Percentiles rank a stretch among this genome's conserved stretches.
These are phyloP conservation scores for Gulo gulo DNA, from an alignment of 2,113 vertebrate species.

Conservation along the genomic window DNA sequence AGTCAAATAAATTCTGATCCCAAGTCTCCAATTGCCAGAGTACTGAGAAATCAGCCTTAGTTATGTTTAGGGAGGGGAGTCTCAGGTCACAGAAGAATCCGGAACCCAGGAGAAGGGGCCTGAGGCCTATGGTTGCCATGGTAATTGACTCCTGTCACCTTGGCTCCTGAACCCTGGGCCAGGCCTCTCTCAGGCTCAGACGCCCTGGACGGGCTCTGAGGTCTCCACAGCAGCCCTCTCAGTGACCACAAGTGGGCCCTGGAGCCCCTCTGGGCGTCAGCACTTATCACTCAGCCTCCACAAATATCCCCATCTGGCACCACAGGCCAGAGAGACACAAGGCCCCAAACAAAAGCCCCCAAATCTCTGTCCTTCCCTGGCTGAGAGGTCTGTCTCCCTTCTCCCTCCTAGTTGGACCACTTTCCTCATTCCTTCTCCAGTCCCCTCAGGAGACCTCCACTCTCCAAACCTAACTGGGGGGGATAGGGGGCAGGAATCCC, in stretches of 20 bases:
- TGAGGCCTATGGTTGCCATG: constrained; percentile 1
- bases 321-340: background rate
- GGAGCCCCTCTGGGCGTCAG: background rate
- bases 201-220: background rate
- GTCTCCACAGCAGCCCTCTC: background rate
- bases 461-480: too few relatives aligned
- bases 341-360: background rate
- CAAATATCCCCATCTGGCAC: background rate
- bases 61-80: constrained; percentile 17
- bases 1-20: constrained; percentile 71
- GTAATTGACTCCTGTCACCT: background rate
- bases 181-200: background rate
- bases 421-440: background rate
- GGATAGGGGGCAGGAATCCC: background rate
- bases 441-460: background rate
- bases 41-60: constrained; percentile 66
- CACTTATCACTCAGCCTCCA: background rate
- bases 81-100: constrained; percentile 31
- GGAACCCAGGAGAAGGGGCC: constrained; percentile 4
- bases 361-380: background rate
- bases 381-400: background rate
- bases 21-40: constrained; percentile 61
- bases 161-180: background rate
- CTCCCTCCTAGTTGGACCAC: background rate
- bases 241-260: background rate